These are phyloP conservation scores for Psylliodes chrysocephalus DNA, from an alignment of 2,888 invertebrate species.

Conservation along the genomic window DNA sequence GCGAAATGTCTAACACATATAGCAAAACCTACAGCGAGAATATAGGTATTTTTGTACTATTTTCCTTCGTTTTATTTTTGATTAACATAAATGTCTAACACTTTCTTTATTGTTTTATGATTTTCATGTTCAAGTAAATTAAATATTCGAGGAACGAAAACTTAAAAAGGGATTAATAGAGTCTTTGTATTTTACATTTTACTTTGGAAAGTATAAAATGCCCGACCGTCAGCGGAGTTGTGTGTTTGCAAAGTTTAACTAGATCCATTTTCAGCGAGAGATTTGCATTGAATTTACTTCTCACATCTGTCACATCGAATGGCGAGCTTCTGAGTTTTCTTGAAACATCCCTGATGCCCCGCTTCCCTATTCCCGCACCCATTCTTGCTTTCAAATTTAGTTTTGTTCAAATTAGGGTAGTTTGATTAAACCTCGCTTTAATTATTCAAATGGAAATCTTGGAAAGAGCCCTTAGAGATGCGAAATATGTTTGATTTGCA, in stretches of 20 bases:
- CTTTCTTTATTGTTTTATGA: too few species aligned
- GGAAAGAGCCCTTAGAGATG: too few species aligned
- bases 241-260: slow-evolving; percentile 21
- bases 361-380: slow-evolving; percentile 24
- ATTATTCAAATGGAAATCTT: slow-evolving; percentile 41
- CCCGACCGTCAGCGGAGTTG: background rate
- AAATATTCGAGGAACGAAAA: slow-evolving; percentile 2
- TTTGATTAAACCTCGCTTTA: slow-evolving; percentile 43
- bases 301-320: slow-evolving; percentile 25
- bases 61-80: too few species aligned
- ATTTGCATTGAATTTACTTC: slow-evolving; percentile 29
- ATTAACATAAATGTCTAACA: too few species aligned
- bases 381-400: slow-evolving; percentile 4
- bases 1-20: too few species aligned
- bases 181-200: slow-evolving; percentile 14
- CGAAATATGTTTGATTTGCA: too few species aligned
- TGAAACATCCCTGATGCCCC: slow-evolving; percentile 22
- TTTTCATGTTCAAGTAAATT: too few species aligned
- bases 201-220: slow-evolving; percentile 1
- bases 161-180: slow-evolving; percentile 3
- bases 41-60: too few species aligned
- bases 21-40: too few species aligned
- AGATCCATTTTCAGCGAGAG: slow-evolving; percentile 20
- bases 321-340: slow-evolving; percentile 17
- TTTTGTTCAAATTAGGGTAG: slow-evolving; percentile 38